phyloP scores from a whole-genome alignment of 2,113 vertebrate genomes.

The Silurus glanis region DNA sequence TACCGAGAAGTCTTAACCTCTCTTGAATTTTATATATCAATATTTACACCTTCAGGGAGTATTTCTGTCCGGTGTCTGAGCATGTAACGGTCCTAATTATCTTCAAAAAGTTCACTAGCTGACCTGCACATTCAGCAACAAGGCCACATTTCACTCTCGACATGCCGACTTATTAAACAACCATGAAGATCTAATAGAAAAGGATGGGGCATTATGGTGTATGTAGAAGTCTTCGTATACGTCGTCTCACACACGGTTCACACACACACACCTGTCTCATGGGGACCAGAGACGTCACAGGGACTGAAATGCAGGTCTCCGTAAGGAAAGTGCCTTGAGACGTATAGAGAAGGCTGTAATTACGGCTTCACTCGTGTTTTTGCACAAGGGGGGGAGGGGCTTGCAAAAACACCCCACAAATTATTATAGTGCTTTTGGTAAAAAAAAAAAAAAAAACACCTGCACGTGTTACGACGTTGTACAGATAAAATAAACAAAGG shows the following conservation, averaged over 20 bases:
- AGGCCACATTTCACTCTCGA: background rate
- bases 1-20: background rate
- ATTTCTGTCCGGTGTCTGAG: background rate
- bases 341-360: background rate
- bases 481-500: background rate
- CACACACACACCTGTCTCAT: background rate
- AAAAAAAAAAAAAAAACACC: background rate
- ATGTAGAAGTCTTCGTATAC: background rate
- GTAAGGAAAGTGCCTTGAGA: background rate
- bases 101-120: background rate
- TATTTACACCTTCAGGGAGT: background rate
- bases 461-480: too few species aligned
- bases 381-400: background rate
- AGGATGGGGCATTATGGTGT: background rate
- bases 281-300: background rate
- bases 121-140: background rate
- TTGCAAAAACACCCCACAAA: background rate
- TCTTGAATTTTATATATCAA: background rate
- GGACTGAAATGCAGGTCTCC: background rate
- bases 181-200: background rate
- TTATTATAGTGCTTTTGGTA: background rate
- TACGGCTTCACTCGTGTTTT: background rate
- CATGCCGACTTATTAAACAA: background rate
- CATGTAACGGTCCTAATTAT: background rate
- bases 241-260: background rate